Evolutionary conservation across 1,140 invertebrate species (phyloP).

Genomic region (Ladona fulva): DNA sequence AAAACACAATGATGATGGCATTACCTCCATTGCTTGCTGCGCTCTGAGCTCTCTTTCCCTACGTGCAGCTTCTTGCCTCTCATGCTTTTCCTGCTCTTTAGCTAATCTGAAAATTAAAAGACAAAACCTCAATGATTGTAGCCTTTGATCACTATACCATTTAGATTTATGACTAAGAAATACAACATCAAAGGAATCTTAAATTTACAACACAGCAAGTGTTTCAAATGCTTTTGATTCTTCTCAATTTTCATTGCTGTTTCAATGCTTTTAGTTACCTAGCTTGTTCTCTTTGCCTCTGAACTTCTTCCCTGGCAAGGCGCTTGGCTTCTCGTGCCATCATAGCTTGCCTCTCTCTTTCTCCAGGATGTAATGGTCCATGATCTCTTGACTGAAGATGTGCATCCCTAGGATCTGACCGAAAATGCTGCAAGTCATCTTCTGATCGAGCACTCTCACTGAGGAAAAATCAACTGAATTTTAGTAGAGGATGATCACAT

Average conservation of each 20-base stretch:
- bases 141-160: too few relatives aligned
- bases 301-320: slow-evolving; percentile 44
- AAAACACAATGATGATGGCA: slow-evolving; percentile 13
- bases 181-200: background rate
- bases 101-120: slow-evolving; percentile 44
- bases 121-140: background rate
- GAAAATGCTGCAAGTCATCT: background rate
- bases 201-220: background rate
- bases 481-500: background rate
- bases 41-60: slow-evolving; percentile 64
- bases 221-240: background rate
- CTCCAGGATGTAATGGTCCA: slow-evolving; percentile 35
- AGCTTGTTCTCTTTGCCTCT: slow-evolving; percentile 48
- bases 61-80: slow-evolving; percentile 63
- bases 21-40: slow-evolving; percentile 57
- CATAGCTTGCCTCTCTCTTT: slow-evolving; percentile 50
- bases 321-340: slow-evolving; percentile 45
- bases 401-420: background rate
- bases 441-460: background rate
- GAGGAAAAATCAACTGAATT: background rate
- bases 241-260: too few relatives aligned
- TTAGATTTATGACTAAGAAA: too few relatives aligned
- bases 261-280: too few relatives aligned
- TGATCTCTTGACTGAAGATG: slow-evolving; percentile 24
- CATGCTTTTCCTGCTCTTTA: slow-evolving; percentile 67